Evolutionary conservation across 2,797 vertebrate species (phyloP).

Genomic region (Squalus acanthias): DNA sequence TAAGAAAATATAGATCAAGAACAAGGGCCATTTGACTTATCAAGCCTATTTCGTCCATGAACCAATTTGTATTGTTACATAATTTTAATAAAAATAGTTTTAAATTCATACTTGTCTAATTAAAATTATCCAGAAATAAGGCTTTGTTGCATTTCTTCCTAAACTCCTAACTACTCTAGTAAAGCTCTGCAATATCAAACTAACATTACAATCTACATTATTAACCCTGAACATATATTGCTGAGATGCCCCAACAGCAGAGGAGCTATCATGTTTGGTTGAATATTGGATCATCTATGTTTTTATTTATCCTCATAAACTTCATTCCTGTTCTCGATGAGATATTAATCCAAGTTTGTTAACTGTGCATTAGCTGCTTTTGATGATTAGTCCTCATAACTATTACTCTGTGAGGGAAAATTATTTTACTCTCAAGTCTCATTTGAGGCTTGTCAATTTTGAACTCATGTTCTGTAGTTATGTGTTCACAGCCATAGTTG

Average conservation of each 20-base stretch:
- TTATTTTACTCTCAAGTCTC: neutral
- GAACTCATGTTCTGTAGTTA: neutral
- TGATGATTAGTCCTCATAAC: neutral
- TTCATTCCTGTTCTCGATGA: neutral
- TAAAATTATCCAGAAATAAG: neutral
- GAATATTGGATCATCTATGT: slow-evolving; percentile 30
- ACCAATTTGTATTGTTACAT: neutral
- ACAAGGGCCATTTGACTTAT: neutral
- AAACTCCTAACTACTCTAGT: neutral
- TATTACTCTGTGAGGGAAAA: neutral
- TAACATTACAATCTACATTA: neutral
- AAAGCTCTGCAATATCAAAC: neutral
- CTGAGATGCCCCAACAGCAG: neutral
- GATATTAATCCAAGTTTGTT: neutral
- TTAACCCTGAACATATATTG: neutral
- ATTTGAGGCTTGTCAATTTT: neutral
- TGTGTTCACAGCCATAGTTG: neutral
- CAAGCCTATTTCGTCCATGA: neutral
- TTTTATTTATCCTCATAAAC: slow-evolving; percentile 38
- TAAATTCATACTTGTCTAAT: neutral
- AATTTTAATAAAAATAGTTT: neutral
- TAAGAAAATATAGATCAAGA: neutral
- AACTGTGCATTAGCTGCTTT: neutral
- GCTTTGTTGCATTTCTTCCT: neutral
- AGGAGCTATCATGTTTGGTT: neutral